Evolutionary conservation across 2,113 vertebrate genomes (phyloP).

Genomic region (Rostratula benghalensis): DNA sequence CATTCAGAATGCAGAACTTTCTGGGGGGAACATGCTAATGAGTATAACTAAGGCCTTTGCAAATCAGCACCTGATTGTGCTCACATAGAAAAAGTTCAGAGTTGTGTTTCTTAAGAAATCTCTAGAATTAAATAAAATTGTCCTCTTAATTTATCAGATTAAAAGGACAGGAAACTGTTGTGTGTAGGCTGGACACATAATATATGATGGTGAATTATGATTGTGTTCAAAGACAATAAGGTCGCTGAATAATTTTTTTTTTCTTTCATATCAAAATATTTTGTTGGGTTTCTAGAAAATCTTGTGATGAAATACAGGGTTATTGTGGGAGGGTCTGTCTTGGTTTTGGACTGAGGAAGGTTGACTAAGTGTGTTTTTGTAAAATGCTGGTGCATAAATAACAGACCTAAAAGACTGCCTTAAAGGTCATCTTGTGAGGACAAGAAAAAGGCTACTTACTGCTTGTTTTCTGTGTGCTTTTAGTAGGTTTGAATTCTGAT

Average conservation of each 20-base stretch:
- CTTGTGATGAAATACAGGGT: background rate
- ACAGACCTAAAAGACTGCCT: background rate
- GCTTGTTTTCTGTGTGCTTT: background rate
- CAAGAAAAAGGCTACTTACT: background rate
- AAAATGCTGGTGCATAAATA: background rate
- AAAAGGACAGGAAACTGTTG: background rate
- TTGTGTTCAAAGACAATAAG: background rate
- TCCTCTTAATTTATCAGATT: background rate
- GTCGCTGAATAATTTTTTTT: background rate
- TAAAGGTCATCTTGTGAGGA: constrained; percentile 25
- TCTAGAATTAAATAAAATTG: background rate
- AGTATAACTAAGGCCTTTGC: background rate
- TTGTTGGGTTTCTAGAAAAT: background rate
- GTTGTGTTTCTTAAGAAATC: background rate
- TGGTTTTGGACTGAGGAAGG: background rate
- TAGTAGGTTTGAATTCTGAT: background rate
- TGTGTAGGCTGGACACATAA: background rate
- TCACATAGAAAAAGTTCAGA: background rate
- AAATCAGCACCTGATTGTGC: background rate
- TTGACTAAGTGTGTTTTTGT: background rate
- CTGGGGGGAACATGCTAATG: background rate
- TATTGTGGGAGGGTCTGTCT: background rate
- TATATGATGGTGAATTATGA: background rate
- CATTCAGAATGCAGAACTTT: background rate
- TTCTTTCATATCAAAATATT: background rate